Percentiles rank a stretch among this genome's conserved stretches.
Conservation (phyloP, 2,888 invertebrate genomes). For the Seira ritae region DNA sequence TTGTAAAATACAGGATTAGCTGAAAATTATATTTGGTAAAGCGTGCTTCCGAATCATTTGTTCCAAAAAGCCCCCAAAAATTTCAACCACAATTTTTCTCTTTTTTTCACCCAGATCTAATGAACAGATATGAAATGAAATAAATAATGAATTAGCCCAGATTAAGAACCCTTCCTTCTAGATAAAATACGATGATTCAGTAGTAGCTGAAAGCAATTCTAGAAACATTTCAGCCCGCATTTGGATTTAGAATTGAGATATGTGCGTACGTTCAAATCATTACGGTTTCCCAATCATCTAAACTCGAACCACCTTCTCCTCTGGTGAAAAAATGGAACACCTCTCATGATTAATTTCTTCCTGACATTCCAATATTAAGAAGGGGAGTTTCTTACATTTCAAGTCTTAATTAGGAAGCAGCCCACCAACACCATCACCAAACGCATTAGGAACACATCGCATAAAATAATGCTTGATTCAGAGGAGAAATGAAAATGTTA, state of each 20-base stretch:
- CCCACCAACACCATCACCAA: constrained; percentile 43
- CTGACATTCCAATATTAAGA: constrained; percentile 59
- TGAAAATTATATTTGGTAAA: not conserved
- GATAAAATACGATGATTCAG: no score
- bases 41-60: constrained; percentile 61
- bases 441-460: not conserved
- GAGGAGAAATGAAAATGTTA: not conserved
- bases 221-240: no score
- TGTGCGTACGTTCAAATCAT: no score
- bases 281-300: no score
- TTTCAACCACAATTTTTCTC: no score
- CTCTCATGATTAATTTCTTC: constrained; percentile 60
- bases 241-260: no score
- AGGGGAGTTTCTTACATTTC: constrained; percentile 56
- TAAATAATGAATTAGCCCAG: no score
- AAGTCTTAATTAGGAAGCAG: constrained; percentile 57
- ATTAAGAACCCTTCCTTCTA: no score
- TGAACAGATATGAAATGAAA: constrained; percentile 46
- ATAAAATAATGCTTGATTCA: not conserved
- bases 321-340: not conserved
- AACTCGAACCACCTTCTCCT: no score
- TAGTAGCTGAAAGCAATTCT: no score
- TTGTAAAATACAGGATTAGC: not conserved
- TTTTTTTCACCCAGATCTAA: constrained; percentile 47
- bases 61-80: constrained; percentile 1